Conservation (phyloP, 53 echinoderm and acorn worm species). For the Echinarachnius parma region DNA sequence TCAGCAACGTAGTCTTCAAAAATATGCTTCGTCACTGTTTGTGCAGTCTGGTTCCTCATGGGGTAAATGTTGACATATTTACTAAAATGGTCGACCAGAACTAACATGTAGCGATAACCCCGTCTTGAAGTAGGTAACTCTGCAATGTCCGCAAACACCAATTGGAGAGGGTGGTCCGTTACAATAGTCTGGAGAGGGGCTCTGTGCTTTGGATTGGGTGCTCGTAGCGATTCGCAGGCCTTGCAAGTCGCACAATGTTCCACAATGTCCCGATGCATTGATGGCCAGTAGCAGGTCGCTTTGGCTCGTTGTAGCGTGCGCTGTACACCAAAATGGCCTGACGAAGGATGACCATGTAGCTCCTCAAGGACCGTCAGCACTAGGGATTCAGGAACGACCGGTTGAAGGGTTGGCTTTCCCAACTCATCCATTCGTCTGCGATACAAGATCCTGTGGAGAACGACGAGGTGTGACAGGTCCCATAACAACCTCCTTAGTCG, state of each 20-base stretch:
- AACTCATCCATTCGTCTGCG: not conserved
- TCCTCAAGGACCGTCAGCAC: conserved; percentile 2
- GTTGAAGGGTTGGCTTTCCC: not conserved
- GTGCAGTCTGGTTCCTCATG: conserved; percentile 42
- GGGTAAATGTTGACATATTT: conserved; percentile 49
- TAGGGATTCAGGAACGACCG: conserved; percentile 7
- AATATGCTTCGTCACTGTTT: conserved; percentile 27
- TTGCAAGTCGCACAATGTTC: conserved; percentile 5
- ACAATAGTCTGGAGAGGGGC: conserved; percentile 16
- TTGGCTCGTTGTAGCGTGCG: too few relatives aligned
- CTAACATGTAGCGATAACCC: conserved; percentile 38
- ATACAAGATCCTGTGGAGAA: not conserved
- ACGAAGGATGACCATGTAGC: conserved; percentile 22
- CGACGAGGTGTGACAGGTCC: too few relatives aligned
- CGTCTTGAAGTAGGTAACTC: conserved; percentile 23
- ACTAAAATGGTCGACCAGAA: conserved; percentile 38
- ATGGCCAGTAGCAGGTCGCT: conserved; percentile 1
- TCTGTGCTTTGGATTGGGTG: conserved; percentile 12
- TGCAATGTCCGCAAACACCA: conserved; percentile 43
- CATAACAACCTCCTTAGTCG: too few relatives aligned
- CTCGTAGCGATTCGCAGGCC: conserved; percentile 21
- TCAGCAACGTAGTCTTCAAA: conserved; percentile 32
- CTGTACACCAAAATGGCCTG: too few relatives aligned
- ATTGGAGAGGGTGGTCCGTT: too few relatives aligned
- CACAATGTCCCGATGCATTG: conserved; percentile 15